Evolutionary conservation across 2,888 invertebrate genomes (phyloP), one percentile per base, ranked within the genome.

Genomic region (Callyntrura guangdongensis): DNA sequence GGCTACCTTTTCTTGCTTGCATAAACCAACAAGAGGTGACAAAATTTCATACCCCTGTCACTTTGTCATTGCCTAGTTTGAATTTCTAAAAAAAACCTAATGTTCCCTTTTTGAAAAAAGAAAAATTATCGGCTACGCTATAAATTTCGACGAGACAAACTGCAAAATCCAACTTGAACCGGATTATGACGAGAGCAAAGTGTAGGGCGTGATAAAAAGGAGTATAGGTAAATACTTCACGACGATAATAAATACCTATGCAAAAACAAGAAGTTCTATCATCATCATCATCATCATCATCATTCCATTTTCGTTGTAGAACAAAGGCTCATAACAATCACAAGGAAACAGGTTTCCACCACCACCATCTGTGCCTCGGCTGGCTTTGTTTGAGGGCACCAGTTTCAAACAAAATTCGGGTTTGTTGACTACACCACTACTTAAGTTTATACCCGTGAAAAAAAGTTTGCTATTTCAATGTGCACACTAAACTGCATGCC

Each of bases 311-410:
- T 84, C 84, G 22, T 47, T 74, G 36, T 36, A 81, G 56, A 87
- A 72, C 82, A 82, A 82, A 69, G 79, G 88, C 45, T 59, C 61
- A 49, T 64, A 49, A 83, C 5, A 83, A 36, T 36, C 36, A 85
- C 11, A 85, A 87, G 64, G 86, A 89, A 89, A 89, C 89, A 84
- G 89, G 89, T 89, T 89, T 89, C 74, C 72, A 88, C 69, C 36
- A 36, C 67, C 45, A 72, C 77, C 82, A 82, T 82, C 82, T 82
- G 74, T 47, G 45, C 69, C 11, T 27, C 69, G 25, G 25, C 27
- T 59, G 27, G 36, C n/a, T 81, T 61, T 81, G 36, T 87, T 86
- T 81, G 67, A 53, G 81, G 56, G 47, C 47, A 88, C 20, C 67
- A 81, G 25, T 79, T 67, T 64, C 49, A 77, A 53, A 20, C 47